A percentile compares a stretch with the other conserved stretches of the same genome.
Evolutionary conservation across 1,140 invertebrate genomes (phyloP).

Genomic region (Lineus longissimus): DNA sequence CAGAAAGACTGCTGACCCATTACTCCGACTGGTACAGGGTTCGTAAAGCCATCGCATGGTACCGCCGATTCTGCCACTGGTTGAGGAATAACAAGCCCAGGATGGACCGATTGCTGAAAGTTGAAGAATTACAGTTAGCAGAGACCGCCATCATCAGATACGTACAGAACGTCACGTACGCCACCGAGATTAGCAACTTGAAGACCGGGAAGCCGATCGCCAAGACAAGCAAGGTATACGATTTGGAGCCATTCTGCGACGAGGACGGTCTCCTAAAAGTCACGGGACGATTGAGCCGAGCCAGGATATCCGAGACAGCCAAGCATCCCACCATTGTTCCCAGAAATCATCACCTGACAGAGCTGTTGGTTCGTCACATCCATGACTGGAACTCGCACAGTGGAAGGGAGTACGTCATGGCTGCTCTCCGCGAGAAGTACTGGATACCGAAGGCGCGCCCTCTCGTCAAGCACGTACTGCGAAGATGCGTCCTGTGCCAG

Average conservation of each 20-base stretch:
- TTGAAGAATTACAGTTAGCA: not conserved
- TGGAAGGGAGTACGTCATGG: conserved; percentile 6
- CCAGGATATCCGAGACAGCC: not conserved
- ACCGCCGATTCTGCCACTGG: not conserved
- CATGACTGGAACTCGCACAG: conserved; percentile 7
- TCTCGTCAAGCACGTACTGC: not conserved
- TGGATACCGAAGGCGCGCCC: conserved; percentile 8
- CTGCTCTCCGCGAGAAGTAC: conserved; percentile 6
- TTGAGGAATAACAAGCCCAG: not conserved
- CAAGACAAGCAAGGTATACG: conserved; percentile 6
- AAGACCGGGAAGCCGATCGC: not conserved
- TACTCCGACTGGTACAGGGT: conserved; percentile 12
- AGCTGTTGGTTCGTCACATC: conserved; percentile 7
- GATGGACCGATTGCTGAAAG: not conserved
- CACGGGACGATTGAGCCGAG: conserved; percentile 6
- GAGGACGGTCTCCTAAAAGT: conserved; percentile 7
- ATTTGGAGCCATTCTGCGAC: conserved; percentile 13
- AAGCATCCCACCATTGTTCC: conserved; percentile 17
- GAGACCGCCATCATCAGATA: not conserved
- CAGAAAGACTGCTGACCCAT: not conserved
- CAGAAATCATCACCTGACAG: conserved; percentile 7
- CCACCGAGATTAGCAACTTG: not conserved
- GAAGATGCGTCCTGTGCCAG: conserved; percentile 13
- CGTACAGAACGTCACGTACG: conserved; percentile 4
- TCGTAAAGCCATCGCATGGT: conserved; percentile 2